Evolutionary conservation across 2,888 invertebrate species (phyloP).

Genomic region (Sarcophaga rosellei): DNA sequence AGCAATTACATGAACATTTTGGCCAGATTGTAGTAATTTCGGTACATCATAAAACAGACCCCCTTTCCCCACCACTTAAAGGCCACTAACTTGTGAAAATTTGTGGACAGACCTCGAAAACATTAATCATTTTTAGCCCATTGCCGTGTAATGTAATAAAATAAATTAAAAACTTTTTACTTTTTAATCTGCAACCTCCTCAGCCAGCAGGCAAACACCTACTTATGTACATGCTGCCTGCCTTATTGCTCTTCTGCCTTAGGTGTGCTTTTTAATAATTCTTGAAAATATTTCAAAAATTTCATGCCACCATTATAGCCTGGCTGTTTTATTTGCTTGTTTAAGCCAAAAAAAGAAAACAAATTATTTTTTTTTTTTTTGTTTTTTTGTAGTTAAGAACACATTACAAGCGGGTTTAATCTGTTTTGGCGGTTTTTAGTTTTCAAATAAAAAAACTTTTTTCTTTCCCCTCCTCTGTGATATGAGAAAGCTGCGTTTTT

Average conservation of each 20-base stretch:
- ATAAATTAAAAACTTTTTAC: constrained; percentile 37
- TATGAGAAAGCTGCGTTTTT: neutral
- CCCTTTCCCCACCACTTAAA: neutral
- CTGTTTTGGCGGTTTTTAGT: constrained; percentile 12
- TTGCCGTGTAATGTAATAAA: neutral
- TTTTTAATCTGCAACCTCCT: neutral
- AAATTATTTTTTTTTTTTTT: neutral
- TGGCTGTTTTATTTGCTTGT: no score
- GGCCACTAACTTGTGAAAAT: neutral
- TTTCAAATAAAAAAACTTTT: neutral
- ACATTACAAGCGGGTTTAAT: constrained; percentile 6
- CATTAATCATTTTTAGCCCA: constrained; percentile 1
- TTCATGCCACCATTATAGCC: no score
- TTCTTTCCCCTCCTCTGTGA: neutral
- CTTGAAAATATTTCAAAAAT: no score
- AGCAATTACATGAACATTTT: neutral
- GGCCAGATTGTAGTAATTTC: neutral
- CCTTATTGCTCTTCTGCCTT: neutral
- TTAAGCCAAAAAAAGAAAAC: neutral
- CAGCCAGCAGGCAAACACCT: neutral
- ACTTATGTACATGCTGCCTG: neutral
- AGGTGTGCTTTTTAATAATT: neutral
- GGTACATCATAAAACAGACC: neutral
- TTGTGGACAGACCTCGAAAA: neutral
- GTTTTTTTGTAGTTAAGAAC: neutral